Evolutionary conservation across 2,888 invertebrate species (phyloP).

Genomic region (Lithophane ornitopus): DNA sequence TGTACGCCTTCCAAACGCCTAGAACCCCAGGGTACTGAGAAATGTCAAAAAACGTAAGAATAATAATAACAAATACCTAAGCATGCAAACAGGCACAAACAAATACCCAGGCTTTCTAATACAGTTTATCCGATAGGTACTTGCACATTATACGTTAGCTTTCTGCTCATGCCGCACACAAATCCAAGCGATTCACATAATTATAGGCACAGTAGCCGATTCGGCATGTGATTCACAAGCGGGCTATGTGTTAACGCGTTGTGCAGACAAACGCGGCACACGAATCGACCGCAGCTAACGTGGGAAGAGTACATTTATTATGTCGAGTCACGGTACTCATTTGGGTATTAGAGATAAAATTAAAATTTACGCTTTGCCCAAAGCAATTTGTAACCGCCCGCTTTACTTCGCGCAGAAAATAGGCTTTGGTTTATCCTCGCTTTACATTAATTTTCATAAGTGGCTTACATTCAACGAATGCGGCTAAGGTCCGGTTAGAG

Average conservation of each 20-base stretch:
- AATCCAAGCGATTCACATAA: constrained; percentile 50
- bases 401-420: constrained; percentile 89
- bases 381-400: constrained; percentile 90
- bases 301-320: constrained; percentile 90
- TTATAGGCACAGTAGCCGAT: constrained; percentile 52
- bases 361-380: constrained; percentile 91
- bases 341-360: constrained; percentile 91
- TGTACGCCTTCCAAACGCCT: too few species aligned
- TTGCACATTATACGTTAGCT: constrained; percentile 23
- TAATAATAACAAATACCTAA: too few species aligned
- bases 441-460: constrained; percentile 90
- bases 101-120: constrained; percentile 11
- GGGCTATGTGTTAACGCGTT: constrained; percentile 64
- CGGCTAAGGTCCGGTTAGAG: constrained; percentile 70
- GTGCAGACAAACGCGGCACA: constrained; percentile 65
- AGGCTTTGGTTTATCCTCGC: constrained; percentile 90
- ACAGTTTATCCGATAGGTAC: neutral
- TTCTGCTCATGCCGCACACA: constrained; percentile 49
- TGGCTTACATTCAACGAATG: constrained; percentile 85
- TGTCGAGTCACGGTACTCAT: constrained; percentile 90
- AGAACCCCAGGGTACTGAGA: too few species aligned
- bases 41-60: too few species aligned
- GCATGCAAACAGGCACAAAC: neutral
- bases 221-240: constrained; percentile 66
- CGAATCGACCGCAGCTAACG: constrained; percentile 84